Percentiles rank a stretch among this genome's conserved stretches.
These are phyloP conservation scores for Euclidia mi DNA, from an alignment of 2,888 invertebrate genomes.

Conservation along the genomic window DNA sequence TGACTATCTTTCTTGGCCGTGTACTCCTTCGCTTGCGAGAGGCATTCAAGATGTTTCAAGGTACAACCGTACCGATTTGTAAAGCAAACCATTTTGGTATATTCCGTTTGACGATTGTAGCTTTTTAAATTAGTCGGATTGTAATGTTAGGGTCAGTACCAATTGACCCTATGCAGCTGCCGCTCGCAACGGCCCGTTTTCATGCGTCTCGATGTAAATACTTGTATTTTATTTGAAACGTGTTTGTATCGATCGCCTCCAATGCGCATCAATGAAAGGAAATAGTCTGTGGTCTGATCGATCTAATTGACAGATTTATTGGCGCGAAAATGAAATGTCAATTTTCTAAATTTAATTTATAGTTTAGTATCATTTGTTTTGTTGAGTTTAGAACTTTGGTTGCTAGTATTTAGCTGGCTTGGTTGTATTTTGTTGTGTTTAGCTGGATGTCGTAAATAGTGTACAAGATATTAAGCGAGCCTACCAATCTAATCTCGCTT, in stretches of 20 bases:
- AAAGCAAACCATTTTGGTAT: constrained; percentile 44
- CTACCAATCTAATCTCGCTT: too few relatives aligned
- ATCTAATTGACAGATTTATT: constrained; percentile 8
- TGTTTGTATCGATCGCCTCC: constrained; percentile 28
- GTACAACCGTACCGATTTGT: constrained; percentile 57
- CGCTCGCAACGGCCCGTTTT: constrained; percentile 71
- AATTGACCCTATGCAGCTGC: constrained; percentile 87
- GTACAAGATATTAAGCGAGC: too few relatives aligned
- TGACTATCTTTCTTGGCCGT: constrained; percentile 59
- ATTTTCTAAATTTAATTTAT: too few relatives aligned
- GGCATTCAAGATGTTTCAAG: constrained; percentile 66
- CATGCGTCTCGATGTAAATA: constrained; percentile 72
- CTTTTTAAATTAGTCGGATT: constrained; percentile 69
- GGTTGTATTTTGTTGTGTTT: too few relatives aligned
- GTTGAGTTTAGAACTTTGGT: not conserved
- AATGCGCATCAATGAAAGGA: constrained; percentile 13
- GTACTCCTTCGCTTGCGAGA: constrained; percentile 53
- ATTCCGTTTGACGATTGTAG: constrained; percentile 32
- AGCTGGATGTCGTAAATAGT: too few relatives aligned
- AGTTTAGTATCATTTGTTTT: too few relatives aligned
- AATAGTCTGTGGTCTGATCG: not conserved
- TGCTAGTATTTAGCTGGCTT: too few relatives aligned
- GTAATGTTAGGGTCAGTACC: constrained; percentile 80
- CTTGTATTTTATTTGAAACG: constrained; percentile 51
- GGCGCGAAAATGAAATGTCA: constrained; percentile 7